Evolutionary conservation across 2,797 vertebrate species (phyloP).

Genomic region (Amazona finschi): DNA sequence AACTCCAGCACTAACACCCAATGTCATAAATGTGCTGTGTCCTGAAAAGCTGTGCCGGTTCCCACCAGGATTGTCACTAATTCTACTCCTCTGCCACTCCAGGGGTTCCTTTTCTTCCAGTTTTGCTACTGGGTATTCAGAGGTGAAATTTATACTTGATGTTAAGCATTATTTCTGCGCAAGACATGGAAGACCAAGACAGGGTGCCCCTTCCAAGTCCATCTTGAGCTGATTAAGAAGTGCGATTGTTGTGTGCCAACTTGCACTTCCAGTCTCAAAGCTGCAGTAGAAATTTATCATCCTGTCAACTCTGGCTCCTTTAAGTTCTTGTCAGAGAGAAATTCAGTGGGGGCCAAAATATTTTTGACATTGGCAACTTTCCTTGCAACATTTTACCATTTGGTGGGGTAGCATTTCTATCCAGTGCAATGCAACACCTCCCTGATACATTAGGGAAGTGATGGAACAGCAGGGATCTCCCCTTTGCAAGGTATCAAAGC

Average conservation of each 20-base stretch:
- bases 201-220: not conserved
- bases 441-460: not conserved
- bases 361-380: not conserved
- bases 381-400: not conserved
- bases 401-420: not conserved
- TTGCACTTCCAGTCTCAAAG: slow-evolving; percentile 28
- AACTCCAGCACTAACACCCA: not conserved
- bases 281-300: slow-evolving; percentile 41
- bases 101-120: not conserved
- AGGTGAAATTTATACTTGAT: not conserved
- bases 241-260: not conserved
- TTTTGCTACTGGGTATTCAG: not conserved
- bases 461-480: not conserved
- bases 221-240: slow-evolving; percentile 45
- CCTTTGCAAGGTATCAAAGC: not conserved
- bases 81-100: not conserved
- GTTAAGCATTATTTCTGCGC: not conserved
- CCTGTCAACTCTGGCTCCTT: slow-evolving; percentile 10
- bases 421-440: not conserved
- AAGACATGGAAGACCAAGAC: not conserved
- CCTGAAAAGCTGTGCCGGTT: not conserved
- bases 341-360: not conserved
- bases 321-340: slow-evolving; percentile 2
- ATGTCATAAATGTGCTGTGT: fast-evolving
- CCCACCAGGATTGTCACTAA: not conserved